A percentile compares a stretch with the other conserved stretches of the same genome.
Conservation (phyloP, 2,113 vertebrate genomes). For the Microcebus griseorufus region DNA sequence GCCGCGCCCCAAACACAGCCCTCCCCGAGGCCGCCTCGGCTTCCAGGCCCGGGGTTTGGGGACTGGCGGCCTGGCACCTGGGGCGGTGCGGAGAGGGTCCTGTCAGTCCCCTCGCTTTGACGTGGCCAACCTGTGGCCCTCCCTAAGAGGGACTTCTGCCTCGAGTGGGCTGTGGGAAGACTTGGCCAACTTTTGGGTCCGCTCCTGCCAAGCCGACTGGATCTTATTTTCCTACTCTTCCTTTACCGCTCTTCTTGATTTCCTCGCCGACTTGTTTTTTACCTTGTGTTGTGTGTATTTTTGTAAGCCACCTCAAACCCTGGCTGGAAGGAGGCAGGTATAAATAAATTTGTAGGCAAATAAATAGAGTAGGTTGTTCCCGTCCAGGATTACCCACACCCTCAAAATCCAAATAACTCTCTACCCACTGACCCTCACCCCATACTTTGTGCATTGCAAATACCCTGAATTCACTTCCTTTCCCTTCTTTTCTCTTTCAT, state of each 20-base stretch:
- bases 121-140: neutral
- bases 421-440: neutral
- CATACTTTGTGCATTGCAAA: neutral
- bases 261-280: slow-evolving; percentile 37
- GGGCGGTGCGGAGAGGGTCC: neutral
- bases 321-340: slow-evolving; percentile 49
- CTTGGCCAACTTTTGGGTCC: slow-evolving; percentile 57
- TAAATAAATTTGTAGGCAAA: slow-evolving; percentile 50
- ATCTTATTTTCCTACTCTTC: neutral
- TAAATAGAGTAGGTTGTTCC: neutral
- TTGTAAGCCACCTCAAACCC: slow-evolving; percentile 46
- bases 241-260: slow-evolving; percentile 35
- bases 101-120: rapidly evolving
- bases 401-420: slow-evolving; percentile 33
- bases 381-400: slow-evolving; percentile 25
- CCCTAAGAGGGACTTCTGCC: neutral
- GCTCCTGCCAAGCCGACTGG: neutral
- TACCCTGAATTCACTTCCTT: neutral
- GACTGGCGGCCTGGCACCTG: neutral
- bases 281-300: slow-evolving; percentile 48
- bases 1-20: rapidly evolving
- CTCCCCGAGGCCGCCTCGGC: neutral
- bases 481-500: neutral
- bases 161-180: neutral
- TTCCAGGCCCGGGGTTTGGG: neutral